Evolutionary conservation across 2,113 vertebrate species (phyloP), one percentile per base, ranked within the genome.

Genomic region (western clawed frog (Xenopus tropicalis)): DNA sequence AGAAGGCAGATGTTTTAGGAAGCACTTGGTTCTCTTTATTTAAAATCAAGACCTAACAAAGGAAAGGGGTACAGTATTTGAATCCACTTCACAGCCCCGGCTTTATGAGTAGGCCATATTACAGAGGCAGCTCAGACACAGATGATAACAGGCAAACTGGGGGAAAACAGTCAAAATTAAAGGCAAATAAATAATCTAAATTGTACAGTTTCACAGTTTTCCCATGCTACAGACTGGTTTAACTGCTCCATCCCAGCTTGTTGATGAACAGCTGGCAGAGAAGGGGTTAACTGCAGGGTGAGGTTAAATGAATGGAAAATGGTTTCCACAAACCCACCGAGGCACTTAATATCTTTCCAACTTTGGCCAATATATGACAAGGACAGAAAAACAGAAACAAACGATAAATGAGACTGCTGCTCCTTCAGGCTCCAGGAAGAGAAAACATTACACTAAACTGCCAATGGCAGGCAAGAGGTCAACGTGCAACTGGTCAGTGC

Each of bases 221-320:
- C 51, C 57, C 72, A 74, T 74, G 72, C 72, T 74, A 74, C 72
- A 74, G 44, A 29, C 16, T 37, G 56, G 43, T 68, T 68, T 43
- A 74, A 59, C 65, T 37, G 22, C 72, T 37, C 52, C 23, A 16
- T 74, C 42, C 63, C 71, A 66, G 13, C 22, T 24, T n/a, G 71
- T 16, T n/a, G 43, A 66, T 25, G 52, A 24, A 25, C 22, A 23
- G 11, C 52, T 66, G 63, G 71, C 22, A 46, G 19, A 51, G n/a
- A 43, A 46, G 21, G 22, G 42, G 62, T n/a, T 58, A 22, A 48
- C 10, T 3, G 24, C 19, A 48, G 20, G 63, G 14, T 21, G 51
- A 17, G 13, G 22, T 46, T 12, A 14, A 66, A 23, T 22, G 56
- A 19, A 44, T 66, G 56, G 51, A 66, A 67, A n/a, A n/a, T 42